These are phyloP conservation scores for Pterostichus madidus DNA, from an alignment of 2,888 invertebrate species.

Conservation along the genomic window DNA sequence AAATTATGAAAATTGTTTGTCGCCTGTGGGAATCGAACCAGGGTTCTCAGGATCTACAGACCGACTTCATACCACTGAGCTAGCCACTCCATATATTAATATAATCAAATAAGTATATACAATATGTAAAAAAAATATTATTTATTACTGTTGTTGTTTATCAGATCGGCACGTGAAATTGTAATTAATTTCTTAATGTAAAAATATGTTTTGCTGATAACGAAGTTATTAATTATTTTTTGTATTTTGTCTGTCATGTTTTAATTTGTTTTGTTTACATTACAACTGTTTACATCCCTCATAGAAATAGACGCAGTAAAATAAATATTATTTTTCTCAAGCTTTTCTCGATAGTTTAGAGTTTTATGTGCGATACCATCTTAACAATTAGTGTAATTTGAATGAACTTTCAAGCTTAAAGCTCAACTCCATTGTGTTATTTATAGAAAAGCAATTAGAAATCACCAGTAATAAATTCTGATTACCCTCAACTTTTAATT, in stretches of 20 bases:
- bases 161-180: neutral
- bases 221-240: neutral
- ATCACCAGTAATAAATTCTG: conserved; percentile 22
- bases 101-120: neutral
- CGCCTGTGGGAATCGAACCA: no score
- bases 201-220: conserved; percentile 1
- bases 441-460: conserved; percentile 21
- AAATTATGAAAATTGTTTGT: no score
- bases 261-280: neutral
- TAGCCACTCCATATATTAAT: neutral
- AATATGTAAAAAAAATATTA: neutral
- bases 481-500: conserved; percentile 36
- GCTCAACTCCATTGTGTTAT: neutral
- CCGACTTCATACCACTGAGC: no score
- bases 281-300: neutral
- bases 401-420: neutral
- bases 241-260: no score
- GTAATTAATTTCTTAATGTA: neutral
- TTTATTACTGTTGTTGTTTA: neutral
- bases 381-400: neutral
- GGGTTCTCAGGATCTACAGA: no score
- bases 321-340: no score
- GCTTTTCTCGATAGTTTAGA: no score
- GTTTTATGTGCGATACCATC: no score
- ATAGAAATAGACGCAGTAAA: no score